Evolutionary conservation across 2,113 vertebrate genomes (phyloP).

Genomic region (Epinephelus moara): DNA sequence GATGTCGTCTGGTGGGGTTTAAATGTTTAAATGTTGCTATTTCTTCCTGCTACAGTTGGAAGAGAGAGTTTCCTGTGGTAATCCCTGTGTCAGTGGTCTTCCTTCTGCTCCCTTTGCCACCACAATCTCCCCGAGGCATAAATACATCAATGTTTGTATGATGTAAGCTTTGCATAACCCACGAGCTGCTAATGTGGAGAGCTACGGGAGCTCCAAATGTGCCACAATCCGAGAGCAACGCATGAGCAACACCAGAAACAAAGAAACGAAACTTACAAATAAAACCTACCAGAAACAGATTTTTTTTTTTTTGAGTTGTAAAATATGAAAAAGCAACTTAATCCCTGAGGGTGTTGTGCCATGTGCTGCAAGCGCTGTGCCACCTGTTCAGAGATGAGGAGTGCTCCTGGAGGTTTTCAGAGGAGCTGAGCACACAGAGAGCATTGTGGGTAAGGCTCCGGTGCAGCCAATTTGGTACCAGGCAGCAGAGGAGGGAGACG

Average conservation of each 20-base stretch:
- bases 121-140: conserved; percentile 49
- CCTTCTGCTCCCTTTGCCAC: conserved; percentile 43
- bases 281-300: conserved; percentile 1
- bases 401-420: conserved; percentile 11
- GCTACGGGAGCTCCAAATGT: conserved; percentile 6
- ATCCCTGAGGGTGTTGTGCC: conserved; percentile 6
- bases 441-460: conserved; percentile 9
- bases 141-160: conserved; percentile 46
- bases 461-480: not conserved
- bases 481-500: conserved; percentile 36
- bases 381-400: conserved; percentile 43
- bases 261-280: conserved; percentile 25
- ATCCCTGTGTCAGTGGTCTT: conserved; percentile 54
- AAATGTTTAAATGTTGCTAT: conserved; percentile 79
- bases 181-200: conserved; percentile 27
- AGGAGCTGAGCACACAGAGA: not conserved
- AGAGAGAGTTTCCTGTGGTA: conserved; percentile 55
- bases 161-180: conserved; percentile 64
- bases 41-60: conserved; percentile 56
- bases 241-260: not conserved
- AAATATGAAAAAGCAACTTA: conserved; percentile 7
- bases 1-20: conserved; percentile 64
- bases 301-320: not conserved
- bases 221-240: not conserved
- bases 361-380: conserved; percentile 21